phyloP scores from a whole-genome alignment of 2,797 vertebrate genomes.

The Pangasius larnaudii region DNA sequence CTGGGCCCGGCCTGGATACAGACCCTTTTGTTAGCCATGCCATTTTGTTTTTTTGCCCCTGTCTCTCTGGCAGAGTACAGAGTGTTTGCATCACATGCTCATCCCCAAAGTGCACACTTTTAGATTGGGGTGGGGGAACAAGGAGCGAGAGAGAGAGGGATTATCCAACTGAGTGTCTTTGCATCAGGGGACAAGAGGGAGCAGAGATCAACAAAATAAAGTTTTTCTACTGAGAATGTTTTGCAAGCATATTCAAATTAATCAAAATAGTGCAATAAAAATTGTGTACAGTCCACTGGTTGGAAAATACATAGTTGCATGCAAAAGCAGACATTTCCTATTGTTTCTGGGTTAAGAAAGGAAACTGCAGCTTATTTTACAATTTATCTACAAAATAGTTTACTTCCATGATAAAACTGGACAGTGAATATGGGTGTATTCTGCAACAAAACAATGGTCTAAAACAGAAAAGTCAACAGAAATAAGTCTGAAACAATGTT shows the following conservation, averaged over 20 bases:
- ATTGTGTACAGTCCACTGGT: too few species aligned
- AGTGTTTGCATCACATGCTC: slow-evolving; percentile 59
- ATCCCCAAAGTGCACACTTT: slow-evolving; percentile 60
- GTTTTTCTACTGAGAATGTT: slow-evolving; percentile 7
- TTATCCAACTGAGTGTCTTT: slow-evolving; percentile 35
- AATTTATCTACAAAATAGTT: neutral
- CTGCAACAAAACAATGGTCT: neutral
- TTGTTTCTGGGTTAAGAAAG: neutral
- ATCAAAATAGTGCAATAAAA: neutral
- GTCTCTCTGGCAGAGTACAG: slow-evolving; percentile 72
- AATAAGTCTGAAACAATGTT: neutral
- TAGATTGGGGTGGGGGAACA: slow-evolving; percentile 33
- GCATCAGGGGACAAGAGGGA: slow-evolving; percentile 36
- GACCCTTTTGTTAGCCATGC: slow-evolving; percentile 90
- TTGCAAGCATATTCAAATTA: slow-evolving; percentile 2
- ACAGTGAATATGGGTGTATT: neutral
- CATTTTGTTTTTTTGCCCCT: slow-evolving; percentile 78
- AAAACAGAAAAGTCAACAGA: neutral
- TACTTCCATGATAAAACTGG: neutral
- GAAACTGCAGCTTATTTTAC: neutral
- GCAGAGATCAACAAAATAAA: slow-evolving; percentile 19
- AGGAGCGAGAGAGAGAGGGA: slow-evolving; percentile 3
- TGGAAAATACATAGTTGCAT: neutral
- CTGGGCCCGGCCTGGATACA: slow-evolving; percentile 76
- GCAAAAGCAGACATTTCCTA: neutral